Conservation (phyloP, 2,113 vertebrate species). For the Acrocephalus arundinaceus region DNA sequence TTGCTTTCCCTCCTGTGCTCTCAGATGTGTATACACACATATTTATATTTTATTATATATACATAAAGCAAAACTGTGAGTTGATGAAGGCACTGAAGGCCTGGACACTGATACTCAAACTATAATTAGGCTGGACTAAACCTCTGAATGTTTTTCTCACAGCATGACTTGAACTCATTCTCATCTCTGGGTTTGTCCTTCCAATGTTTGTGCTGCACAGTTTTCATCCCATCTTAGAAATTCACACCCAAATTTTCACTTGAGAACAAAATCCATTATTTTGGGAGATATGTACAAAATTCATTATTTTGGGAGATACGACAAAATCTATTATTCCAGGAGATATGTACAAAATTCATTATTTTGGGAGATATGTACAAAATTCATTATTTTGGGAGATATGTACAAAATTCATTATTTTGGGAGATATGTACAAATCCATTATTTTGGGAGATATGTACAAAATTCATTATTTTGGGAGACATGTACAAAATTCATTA, state of each 20-base stretch:
- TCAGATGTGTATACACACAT: background rate
- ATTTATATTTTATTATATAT: background rate
- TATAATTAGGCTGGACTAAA: background rate
- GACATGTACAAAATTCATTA: too few species aligned
- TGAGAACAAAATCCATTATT: accelerated
- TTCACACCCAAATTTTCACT: accelerated
- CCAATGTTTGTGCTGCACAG: accelerated
- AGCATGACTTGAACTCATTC: background rate
- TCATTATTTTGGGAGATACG: background rate
- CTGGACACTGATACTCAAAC: background rate
- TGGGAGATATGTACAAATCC: too few species aligned
- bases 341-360: accelerated
- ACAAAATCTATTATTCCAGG: too few species aligned
- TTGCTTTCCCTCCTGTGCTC: background rate
- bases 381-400: background rate
- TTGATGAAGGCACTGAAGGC: accelerated
- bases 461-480: too few species aligned
- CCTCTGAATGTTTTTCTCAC: background rate
- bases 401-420: too few species aligned
- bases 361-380: accelerated
- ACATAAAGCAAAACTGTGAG: background rate
- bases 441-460: too few species aligned
- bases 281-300: background rate
- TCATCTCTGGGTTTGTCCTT: background rate
- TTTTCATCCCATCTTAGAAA: background rate